Percentiles rank a stretch among this genome's conserved stretches.
Conservation (phyloP, 2,797 vertebrate species). For the Anas bahamensis region DNA sequence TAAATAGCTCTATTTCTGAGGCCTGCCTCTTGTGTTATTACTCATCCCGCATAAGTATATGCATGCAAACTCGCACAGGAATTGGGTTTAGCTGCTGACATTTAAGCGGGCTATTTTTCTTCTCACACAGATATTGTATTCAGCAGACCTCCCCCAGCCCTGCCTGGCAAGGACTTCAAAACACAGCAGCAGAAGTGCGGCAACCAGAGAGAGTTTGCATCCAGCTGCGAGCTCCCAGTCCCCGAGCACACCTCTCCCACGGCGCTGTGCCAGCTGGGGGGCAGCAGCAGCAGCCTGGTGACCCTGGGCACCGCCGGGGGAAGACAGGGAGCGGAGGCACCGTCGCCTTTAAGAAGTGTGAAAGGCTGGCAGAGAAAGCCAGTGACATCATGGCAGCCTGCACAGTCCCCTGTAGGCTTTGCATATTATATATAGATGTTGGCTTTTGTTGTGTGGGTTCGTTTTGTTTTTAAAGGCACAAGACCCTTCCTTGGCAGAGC, state of each 20-base stretch:
- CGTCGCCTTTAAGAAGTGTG: slow-evolving; percentile 3
- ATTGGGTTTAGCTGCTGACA: slow-evolving; percentile 44
- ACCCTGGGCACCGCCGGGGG: background rate
- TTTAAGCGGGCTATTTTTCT: slow-evolving; percentile 67
- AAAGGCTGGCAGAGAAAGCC: slow-evolving; percentile 59
- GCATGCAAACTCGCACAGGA: background rate
- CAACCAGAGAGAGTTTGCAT: background rate
- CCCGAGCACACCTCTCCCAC: background rate
- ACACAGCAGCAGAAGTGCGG: background rate
- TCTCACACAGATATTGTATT: background rate
- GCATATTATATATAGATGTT: slow-evolving; percentile 28
- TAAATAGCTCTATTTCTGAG: background rate
- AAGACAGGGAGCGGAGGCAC: background rate
- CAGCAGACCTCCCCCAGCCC: slow-evolving; percentile 44
- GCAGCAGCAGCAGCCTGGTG: background rate
- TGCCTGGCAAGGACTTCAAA: slow-evolving; percentile 30
- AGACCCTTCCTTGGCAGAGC: background rate
- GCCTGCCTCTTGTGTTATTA: slow-evolving; percentile 39
- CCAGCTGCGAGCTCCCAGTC: background rate
- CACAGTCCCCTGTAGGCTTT: slow-evolving; percentile 6
- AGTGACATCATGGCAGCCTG: slow-evolving; percentile 57
- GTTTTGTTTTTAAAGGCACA: slow-evolving; percentile 29
- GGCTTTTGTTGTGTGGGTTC: slow-evolving; percentile 26
- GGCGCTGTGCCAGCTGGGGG: background rate
- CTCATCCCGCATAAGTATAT: slow-evolving; percentile 22